These are phyloP conservation scores for Ormyrus labotus DNA, from an alignment of 2,888 invertebrate species.

Conservation along the genomic window DNA sequence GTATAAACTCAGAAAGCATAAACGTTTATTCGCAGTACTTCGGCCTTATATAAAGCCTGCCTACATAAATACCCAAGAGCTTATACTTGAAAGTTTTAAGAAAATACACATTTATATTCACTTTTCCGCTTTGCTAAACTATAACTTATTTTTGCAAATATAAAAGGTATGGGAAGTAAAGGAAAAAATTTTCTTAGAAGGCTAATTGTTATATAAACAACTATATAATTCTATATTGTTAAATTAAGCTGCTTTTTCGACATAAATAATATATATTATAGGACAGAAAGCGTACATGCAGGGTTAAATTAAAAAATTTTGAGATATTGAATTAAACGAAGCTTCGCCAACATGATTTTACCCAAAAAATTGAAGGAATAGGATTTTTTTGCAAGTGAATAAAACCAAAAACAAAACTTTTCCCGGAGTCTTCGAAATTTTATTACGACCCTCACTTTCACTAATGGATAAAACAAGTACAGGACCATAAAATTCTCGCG, in stretches of 20 bases:
- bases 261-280: too few relatives aligned
- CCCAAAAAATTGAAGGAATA: too few relatives aligned
- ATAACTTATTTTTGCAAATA: slow-evolving; percentile 37
- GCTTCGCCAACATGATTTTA: too few relatives aligned
- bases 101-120: slow-evolving; percentile 34
- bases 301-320: too few relatives aligned
- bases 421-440: slow-evolving; percentile 7
- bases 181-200: too few relatives aligned
- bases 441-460: slow-evolving; percentile 24
- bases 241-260: too few relatives aligned
- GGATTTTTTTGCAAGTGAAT: neutral
- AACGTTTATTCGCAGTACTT: slow-evolving; percentile 13
- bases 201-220: too few relatives aligned
- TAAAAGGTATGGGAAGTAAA: too few relatives aligned
- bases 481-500: slow-evolving; percentile 22
- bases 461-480: slow-evolving; percentile 32
- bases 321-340: too few relatives aligned
- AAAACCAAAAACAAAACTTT: slow-evolving; percentile 2
- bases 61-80: slow-evolving; percentile 10
- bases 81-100: slow-evolving; percentile 40
- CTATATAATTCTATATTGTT: too few relatives aligned
- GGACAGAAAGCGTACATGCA: too few relatives aligned
- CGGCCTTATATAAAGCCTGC: slow-evolving; percentile 6
- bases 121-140: too few relatives aligned
- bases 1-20: neutral